Percentiles rank a stretch among this genome's conserved stretches.
Evolutionary conservation across 2,113 vertebrate species (phyloP).

Genomic region (Orthochromis malagaraziensis): DNA sequence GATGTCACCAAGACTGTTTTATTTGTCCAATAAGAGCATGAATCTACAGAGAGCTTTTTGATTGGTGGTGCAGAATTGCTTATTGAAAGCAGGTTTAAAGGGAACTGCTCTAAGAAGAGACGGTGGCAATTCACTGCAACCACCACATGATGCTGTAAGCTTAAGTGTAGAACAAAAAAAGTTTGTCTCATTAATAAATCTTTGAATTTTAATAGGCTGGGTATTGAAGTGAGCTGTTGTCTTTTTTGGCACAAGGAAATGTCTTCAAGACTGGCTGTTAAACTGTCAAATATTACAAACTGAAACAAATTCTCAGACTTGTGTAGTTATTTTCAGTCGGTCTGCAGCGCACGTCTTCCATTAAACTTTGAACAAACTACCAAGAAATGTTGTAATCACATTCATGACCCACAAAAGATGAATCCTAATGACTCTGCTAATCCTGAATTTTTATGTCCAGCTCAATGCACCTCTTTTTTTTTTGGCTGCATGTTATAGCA

Average conservation of each 20-base stretch:
- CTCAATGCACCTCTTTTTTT: not conserved
- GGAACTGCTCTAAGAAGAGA: not conserved
- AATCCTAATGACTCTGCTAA: not conserved
- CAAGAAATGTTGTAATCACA: not conserved
- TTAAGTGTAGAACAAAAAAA: not conserved
- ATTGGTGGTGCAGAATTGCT: not conserved
- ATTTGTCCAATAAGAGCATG: not conserved
- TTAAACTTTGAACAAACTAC: not conserved
- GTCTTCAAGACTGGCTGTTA: rapidly evolving
- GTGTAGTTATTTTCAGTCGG: not conserved
- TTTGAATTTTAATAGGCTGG: not conserved
- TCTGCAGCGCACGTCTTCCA: not conserved
- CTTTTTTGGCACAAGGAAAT: not conserved
- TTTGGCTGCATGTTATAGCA: not conserved
- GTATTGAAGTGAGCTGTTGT: not conserved
- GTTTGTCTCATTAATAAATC: not conserved
- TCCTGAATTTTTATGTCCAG: not conserved
- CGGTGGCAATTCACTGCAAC: rapidly evolving
- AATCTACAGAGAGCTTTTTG: not conserved
- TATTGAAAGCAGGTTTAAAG: not conserved
- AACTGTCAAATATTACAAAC: not conserved
- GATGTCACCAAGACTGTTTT: not conserved
- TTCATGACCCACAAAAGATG: not conserved
- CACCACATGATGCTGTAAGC: not conserved
- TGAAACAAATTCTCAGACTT: not conserved